These are phyloP conservation scores for Catalaphyllia jardinei DNA, from an alignment of 64 coral and sea anemone species.

Conservation along the genomic window DNA sequence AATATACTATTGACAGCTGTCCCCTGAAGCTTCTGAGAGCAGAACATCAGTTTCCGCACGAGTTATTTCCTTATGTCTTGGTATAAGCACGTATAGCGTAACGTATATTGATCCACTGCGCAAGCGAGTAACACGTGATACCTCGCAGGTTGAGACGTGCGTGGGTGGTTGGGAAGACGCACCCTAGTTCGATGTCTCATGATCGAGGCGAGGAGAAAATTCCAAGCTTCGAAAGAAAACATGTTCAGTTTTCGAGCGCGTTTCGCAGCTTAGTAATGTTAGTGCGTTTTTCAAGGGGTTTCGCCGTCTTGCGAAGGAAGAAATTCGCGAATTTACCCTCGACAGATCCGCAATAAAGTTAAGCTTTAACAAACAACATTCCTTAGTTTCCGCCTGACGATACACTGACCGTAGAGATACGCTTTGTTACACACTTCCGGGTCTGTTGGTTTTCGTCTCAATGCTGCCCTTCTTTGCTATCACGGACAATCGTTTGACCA, in stretches of 20 bases:
- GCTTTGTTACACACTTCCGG: constrained; percentile 46
- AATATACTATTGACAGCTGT: neutral
- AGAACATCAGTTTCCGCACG: constrained; percentile 13
- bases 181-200: constrained; percentile 23
- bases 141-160: neutral
- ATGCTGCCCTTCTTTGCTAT: neutral
- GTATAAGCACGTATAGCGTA: neutral
- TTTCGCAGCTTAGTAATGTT: neutral
- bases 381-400: constrained; percentile 39
- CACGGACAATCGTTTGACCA: neutral
- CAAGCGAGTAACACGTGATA: neutral
- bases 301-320: neutral
- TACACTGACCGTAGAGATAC: neutral
- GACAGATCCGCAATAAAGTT: constrained; percentile 3
- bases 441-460: constrained; percentile 31
- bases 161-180: constrained; percentile 19
- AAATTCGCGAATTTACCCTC: neutral
- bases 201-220: neutral
- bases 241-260: neutral
- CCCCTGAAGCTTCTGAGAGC: neutral
- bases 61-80: constrained; percentile 13
- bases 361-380: constrained; percentile 25
- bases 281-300: neutral
- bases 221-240: constrained; percentile 14
- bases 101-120: constrained; percentile 2